phyloP scores from a whole-genome alignment of 2,888 invertebrate species.

The Diadromus collaris region DNA sequence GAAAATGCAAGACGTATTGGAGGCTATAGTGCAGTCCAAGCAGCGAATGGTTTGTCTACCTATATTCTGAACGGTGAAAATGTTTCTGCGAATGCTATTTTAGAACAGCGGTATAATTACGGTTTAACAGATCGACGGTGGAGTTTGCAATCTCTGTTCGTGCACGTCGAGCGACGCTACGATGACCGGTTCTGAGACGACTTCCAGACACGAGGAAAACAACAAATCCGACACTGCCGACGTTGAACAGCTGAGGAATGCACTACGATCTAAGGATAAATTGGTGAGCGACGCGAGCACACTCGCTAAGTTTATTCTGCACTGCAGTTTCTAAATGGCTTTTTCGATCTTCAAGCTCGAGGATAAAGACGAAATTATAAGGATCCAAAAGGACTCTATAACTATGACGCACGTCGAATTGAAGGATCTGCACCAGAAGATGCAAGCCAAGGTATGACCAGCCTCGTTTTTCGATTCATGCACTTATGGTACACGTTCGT shows the following conservation, averaged over 20 bases:
- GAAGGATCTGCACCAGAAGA: conserved; percentile 73
- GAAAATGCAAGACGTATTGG: conserved; percentile 75
- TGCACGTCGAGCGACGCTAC: conserved; percentile 52
- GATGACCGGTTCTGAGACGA: conserved; percentile 31
- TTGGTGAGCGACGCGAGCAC: conserved; percentile 67
- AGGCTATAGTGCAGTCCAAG: conserved; percentile 67
- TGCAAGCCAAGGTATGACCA: conserved; percentile 74
- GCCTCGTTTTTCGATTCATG: neutral
- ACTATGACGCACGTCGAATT: conserved; percentile 74
- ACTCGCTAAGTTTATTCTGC: neutral
- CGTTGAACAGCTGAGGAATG: conserved; percentile 72
- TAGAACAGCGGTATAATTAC: conserved; percentile 27
- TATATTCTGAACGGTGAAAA: conserved; percentile 35
- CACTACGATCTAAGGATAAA: conserved; percentile 75
- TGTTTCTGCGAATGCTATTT: conserved; percentile 45
- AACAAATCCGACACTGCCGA: conserved; percentile 68
- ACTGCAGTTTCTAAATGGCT: neutral
- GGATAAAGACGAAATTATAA: conserved; percentile 76
- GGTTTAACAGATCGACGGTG: conserved; percentile 53
- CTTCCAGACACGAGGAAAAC: conserved; percentile 67
- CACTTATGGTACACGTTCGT: neutral
- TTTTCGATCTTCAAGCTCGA: conserved; percentile 68
- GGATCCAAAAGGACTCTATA: conserved; percentile 76
- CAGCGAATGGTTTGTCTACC: conserved; percentile 55
- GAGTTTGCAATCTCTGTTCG: conserved; percentile 58